phyloP scores from a whole-genome alignment of 2,113 vertebrate genomes.

The Myotis brandtii region DNA sequence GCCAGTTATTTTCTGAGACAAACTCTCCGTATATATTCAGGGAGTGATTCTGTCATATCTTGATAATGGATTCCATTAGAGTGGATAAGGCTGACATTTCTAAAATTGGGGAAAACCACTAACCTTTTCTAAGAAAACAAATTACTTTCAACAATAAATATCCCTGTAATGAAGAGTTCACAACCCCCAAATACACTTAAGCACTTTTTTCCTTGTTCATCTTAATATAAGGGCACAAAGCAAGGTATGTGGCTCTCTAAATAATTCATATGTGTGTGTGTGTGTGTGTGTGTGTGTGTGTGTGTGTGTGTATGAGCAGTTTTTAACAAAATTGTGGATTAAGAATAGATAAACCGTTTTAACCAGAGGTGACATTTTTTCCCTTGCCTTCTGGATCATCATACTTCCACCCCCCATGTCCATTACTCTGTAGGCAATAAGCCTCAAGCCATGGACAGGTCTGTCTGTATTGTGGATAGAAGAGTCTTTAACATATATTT shows the following conservation, averaged over 20 bases:
- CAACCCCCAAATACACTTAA: not conserved
- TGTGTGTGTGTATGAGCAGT: not conserved
- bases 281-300: too few species aligned
- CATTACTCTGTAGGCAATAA: not conserved
- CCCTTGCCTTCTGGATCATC: not conserved
- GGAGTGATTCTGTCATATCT: not conserved
- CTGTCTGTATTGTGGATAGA: not conserved
- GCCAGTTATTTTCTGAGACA: conserved; percentile 26
- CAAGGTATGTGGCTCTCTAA: not conserved
- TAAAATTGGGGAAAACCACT: not conserved
- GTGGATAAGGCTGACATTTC: conserved; percentile 31
- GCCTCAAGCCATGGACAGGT: not conserved
- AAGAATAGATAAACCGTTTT: not conserved
- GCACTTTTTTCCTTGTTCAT: not conserved
- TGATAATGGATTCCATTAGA: not conserved
- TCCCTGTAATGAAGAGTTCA: conserved; percentile 11
- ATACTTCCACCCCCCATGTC: not conserved
- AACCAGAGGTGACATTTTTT: not conserved
- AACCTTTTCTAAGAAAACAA: conserved; percentile 45
- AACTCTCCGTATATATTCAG: not conserved
- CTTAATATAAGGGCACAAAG: conserved; percentile 2
- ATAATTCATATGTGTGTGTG: not conserved
- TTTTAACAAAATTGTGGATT: not conserved
- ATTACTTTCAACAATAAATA: conserved; percentile 24
- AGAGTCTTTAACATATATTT: not conserved